Conservation (phyloP, 1,140 invertebrate species). For the Teleogryllus occipitalis region DNA sequence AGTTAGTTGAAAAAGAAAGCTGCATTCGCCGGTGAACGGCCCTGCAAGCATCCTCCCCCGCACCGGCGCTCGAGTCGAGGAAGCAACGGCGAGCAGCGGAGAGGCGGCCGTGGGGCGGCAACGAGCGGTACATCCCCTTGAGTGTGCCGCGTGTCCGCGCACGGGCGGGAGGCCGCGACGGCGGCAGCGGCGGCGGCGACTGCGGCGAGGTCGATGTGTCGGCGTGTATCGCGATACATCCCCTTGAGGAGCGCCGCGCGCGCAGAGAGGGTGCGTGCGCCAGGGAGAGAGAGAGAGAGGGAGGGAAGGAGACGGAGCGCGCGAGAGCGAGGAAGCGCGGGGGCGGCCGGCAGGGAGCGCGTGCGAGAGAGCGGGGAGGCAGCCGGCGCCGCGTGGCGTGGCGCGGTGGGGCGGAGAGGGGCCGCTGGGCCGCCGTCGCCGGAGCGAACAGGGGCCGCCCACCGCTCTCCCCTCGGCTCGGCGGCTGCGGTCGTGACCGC, state of each 20-base stretch:
- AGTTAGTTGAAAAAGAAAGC: too few relatives aligned
- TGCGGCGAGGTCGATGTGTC: neutral
- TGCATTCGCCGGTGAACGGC: too few relatives aligned
- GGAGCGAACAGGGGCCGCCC: too few relatives aligned
- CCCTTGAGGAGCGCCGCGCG: neutral
- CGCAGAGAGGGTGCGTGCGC: neutral
- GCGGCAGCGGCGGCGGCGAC: too few relatives aligned
- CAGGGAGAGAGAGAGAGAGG: neutral
- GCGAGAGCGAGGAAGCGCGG: neutral
- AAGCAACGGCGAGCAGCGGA: neutral
- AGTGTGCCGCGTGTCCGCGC: neutral
- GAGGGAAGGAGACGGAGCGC: neutral
- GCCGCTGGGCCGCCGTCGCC: too few relatives aligned
- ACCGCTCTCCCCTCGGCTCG: too few relatives aligned
- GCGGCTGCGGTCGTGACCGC: too few relatives aligned
- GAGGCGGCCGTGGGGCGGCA: too few relatives aligned
- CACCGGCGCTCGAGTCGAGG: neutral
- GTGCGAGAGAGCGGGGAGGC: neutral
- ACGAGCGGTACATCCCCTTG: neutral
- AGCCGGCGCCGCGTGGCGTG: too few relatives aligned
- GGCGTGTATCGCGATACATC: neutral
- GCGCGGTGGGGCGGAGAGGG: too few relatives aligned
- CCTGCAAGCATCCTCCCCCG: too few relatives aligned
- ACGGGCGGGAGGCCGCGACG: neutral
- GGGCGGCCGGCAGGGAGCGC: neutral